These are phyloP conservation scores for Muntiacus reevesi DNA, from an alignment of 2,113 vertebrate species.

Conservation along the genomic window DNA sequence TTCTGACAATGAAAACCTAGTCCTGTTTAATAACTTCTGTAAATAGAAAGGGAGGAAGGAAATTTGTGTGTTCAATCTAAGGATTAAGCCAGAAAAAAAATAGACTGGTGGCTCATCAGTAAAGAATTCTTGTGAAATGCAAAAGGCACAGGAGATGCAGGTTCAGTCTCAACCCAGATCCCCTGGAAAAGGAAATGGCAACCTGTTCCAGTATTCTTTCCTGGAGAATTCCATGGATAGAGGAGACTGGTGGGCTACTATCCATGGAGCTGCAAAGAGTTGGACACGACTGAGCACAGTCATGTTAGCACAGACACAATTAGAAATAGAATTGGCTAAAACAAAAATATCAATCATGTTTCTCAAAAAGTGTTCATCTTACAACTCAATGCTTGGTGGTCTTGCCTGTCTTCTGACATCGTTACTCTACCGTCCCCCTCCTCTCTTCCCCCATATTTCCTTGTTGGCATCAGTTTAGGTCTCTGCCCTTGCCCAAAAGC, in stretches of 20 bases:
- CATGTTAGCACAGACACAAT: not conserved
- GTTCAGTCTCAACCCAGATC: not conserved
- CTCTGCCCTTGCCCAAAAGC: not conserved
- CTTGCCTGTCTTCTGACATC: not conserved
- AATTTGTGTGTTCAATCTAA: not conserved
- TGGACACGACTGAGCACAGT: not conserved
- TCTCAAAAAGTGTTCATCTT: not conserved
- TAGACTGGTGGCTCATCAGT: not conserved
- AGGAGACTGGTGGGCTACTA: not conserved
- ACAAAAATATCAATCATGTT: not conserved
- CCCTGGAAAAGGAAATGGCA: not conserved
- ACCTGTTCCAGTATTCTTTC: not conserved
- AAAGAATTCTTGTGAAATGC: not conserved
- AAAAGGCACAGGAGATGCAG: not conserved
- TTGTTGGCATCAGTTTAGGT: not conserved
- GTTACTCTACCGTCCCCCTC: not conserved
- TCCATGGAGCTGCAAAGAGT: not conserved
- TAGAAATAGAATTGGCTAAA: not conserved
- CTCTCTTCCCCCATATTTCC: not conserved
- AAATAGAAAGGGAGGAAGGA: not conserved
- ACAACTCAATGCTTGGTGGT: not conserved
- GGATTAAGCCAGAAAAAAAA: not conserved
- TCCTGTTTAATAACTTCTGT: not conserved
- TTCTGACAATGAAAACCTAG: not conserved
- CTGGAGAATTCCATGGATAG: not conserved